These are phyloP conservation scores for Halyomorpha halys DNA, from an alignment of 1,140 invertebrate species.

Conservation along the genomic window DNA sequence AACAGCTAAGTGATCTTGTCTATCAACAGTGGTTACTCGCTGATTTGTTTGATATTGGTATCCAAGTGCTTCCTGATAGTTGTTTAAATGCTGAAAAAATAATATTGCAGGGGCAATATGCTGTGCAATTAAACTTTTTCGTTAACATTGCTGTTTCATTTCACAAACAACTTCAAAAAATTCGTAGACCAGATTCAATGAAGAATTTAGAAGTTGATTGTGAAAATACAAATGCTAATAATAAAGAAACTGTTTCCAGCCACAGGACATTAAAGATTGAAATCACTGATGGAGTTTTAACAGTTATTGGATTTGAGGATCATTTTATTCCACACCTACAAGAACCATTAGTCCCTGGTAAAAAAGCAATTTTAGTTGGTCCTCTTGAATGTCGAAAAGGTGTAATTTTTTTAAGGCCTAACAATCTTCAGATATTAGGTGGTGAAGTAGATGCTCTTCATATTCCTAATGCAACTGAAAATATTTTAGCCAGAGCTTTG, in stretches of 20 bases:
- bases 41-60: slow-evolving; percentile 47
- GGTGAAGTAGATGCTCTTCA: slow-evolving; percentile 60
- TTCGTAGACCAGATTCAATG: slow-evolving; percentile 40
- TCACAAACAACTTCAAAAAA: slow-evolving; percentile 50
- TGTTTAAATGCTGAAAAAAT: slow-evolving; percentile 37
- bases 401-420: slow-evolving; percentile 52
- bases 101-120: slow-evolving; percentile 43
- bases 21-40: slow-evolving; percentile 49
- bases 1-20: slow-evolving; percentile 35
- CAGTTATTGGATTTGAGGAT: slow-evolving; percentile 62
- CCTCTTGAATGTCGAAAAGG: slow-evolving; percentile 58
- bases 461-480: slow-evolving; percentile 47
- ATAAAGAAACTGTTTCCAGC: slow-evolving; percentile 34
- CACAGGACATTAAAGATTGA: slow-evolving; percentile 50
- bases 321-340: slow-evolving; percentile 49
- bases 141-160: slow-evolving; percentile 47
- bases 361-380: slow-evolving; percentile 51
- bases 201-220: slow-evolving; percentile 30
- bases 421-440: slow-evolving; percentile 53
- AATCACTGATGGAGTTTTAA: slow-evolving; percentile 63
- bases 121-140: slow-evolving; percentile 43
- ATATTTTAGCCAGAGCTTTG: slow-evolving; percentile 48
- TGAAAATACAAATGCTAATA: slow-evolving; percentile 42
- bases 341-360: slow-evolving; percentile 49
- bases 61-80: slow-evolving; percentile 45